phyloP scores from a whole-genome alignment of 2,797 vertebrate genomes.

The Melanotaenia trifasciata region DNA sequence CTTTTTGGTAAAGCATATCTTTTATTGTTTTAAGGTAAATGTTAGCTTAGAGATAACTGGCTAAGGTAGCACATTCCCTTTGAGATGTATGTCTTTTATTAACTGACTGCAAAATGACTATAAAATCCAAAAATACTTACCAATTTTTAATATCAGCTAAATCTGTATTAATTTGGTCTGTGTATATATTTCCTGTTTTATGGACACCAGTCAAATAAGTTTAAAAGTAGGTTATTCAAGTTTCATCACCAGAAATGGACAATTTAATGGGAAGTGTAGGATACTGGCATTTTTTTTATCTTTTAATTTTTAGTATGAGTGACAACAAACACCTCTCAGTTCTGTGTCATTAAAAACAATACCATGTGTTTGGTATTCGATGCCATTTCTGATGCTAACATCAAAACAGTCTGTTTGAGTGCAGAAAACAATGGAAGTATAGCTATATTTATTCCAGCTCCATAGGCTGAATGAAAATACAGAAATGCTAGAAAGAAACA shows the following conservation, averaged over 20 bases:
- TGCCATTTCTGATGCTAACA: no score
- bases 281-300: no score
- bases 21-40: background rate
- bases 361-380: no score
- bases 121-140: no score
- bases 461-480: background rate
- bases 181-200: background rate
- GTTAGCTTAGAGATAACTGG: no score
- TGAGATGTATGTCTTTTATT: no score
- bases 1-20: background rate
- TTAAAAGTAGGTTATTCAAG: no score
- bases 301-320: background rate
- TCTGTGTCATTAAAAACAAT: no score
- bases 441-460: background rate
- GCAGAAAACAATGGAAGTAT: background rate
- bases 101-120: no score
- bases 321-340: background rate
- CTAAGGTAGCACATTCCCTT: no score
- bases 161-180: no score
- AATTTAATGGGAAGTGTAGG: background rate
- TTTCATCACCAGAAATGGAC: background rate
- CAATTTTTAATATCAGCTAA: no score
- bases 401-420: background rate
- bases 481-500: background rate
- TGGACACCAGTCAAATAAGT: background rate